Base-by-base conservation (phyloP, 1,140 invertebrate genomes). In the Drosophila rhopaloa region DNA sequence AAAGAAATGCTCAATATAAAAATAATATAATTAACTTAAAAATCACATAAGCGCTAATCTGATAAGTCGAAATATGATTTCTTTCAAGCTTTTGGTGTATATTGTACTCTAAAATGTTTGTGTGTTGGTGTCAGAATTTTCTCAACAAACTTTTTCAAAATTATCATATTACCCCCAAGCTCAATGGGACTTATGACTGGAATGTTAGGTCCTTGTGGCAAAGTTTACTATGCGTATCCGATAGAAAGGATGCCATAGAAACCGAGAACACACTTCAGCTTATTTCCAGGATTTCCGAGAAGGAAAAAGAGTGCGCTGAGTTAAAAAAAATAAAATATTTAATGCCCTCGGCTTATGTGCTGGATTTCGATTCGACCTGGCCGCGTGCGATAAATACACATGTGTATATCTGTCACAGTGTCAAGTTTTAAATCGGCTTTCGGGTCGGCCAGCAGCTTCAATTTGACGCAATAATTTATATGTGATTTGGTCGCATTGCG, bases 391-490 rank as follows among this genome's bases (percentile, higher is more conserved):
- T 72, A 72, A 71, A 72, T 71, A 72, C 68, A 72, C 51, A 72
- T 75, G 58, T 74, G 58, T 74, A 38, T 55, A 55, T 55, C 32
- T 50, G 48, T 37, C 41, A 54, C 57, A 50, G 41, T 32, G 74
- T 76, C 47, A 76, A 58, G 55, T 63, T 65, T 89, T 79, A 75
- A 89, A 84, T 78, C 84, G 70, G 80, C 70, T 78, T 81, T 81
- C 61, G 51, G 55, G 53, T 56, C 76, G 63, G 56, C 44, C 57
- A 37, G 56, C 53, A 61, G 77, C 76, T 68, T 67, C 54, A 81
- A 84, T 83, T 83, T 80, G 59, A 67, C 47, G 83, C 76, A 79
- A 86, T 83, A 74, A 88, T 88, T 88, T 83, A 83, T 73, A 62
- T 71, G 63, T 58, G 57, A 55, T 66, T 71, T 71, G 65, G 60